Evolutionary conservation across 2,888 invertebrate genomes (phyloP).

Genomic region (Strigamia transsilvanica): DNA sequence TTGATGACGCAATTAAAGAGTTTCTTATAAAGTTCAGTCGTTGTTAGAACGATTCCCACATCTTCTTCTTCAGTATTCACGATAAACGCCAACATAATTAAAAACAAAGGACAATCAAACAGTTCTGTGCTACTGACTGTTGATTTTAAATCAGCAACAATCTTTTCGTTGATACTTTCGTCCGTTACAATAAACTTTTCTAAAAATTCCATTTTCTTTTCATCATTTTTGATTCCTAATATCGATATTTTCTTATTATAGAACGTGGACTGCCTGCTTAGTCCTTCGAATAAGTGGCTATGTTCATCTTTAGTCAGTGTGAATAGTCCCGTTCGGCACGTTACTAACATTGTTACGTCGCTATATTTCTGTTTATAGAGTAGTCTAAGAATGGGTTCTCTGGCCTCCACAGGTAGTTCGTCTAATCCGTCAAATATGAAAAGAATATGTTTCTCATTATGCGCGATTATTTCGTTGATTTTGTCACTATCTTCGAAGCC

Average conservation of each 20-base stretch:
- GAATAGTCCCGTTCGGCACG: neutral
- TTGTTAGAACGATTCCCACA: neutral
- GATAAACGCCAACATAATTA: conserved; percentile 23
- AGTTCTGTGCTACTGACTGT: neutral
- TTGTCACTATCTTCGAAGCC: neutral
- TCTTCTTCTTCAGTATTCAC: neutral
- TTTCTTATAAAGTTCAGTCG: neutral
- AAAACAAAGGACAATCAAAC: conserved; percentile 5
- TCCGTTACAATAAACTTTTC: neutral
- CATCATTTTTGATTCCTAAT: neutral
- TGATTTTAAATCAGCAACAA: neutral
- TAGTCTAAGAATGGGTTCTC: neutral
- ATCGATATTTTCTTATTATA: neutral
- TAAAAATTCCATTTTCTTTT: neutral
- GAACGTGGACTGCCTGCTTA: neutral
- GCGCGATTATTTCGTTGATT: neutral
- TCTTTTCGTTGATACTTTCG: neutral
- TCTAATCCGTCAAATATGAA: conserved; percentile 1
- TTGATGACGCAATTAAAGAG: neutral
- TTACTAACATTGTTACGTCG: neutral
- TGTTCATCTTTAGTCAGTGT: neutral
- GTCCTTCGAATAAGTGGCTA: neutral
- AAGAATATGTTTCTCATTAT: neutral
- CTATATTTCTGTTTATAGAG: neutral
- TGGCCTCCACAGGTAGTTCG: neutral